phyloP scores from a whole-genome alignment of 2,797 vertebrate genomes.

The Chrysocyon brachyurus region DNA sequence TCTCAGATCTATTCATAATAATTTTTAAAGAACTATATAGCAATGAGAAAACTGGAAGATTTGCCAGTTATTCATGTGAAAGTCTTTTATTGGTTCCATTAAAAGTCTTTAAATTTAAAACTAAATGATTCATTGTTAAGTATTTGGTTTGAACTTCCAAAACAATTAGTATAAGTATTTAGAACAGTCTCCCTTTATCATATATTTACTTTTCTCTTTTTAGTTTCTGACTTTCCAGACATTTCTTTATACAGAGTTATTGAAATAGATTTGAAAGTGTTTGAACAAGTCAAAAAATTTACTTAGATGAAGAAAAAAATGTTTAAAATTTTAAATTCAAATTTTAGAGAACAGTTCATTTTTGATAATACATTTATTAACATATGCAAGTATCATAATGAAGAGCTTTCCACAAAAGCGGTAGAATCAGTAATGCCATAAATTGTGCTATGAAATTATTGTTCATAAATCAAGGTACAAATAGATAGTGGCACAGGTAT shows the following conservation, averaged over 20 bases:
- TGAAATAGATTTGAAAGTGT: conserved; percentile 32
- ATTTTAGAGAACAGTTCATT: neutral
- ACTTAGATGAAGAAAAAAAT: conserved; percentile 52
- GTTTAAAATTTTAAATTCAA: conserved; percentile 31
- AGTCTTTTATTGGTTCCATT: neutral
- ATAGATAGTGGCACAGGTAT: conserved; percentile 27
- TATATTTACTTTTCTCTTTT: neutral
- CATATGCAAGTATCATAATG: conserved; percentile 34
- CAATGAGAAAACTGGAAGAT: neutral
- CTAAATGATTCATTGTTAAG: neutral
- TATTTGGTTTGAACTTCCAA: neutral
- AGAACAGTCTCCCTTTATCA: neutral
- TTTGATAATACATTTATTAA: conserved; percentile 72
- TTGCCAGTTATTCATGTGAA: neutral
- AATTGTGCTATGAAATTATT: conserved; percentile 66
- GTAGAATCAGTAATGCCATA: neutral
- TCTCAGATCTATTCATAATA: neutral
- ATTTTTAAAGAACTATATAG: neutral
- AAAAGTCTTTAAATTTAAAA: neutral
- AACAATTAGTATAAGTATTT: neutral
- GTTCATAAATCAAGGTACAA: conserved; percentile 64
- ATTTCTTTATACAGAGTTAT: neutral
- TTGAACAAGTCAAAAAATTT: conserved; percentile 42
- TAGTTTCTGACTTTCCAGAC: neutral
- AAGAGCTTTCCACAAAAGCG: neutral